phyloP scores from a whole-genome alignment of 2,797 vertebrate species.

The Melanotaenia pygmaea region DNA sequence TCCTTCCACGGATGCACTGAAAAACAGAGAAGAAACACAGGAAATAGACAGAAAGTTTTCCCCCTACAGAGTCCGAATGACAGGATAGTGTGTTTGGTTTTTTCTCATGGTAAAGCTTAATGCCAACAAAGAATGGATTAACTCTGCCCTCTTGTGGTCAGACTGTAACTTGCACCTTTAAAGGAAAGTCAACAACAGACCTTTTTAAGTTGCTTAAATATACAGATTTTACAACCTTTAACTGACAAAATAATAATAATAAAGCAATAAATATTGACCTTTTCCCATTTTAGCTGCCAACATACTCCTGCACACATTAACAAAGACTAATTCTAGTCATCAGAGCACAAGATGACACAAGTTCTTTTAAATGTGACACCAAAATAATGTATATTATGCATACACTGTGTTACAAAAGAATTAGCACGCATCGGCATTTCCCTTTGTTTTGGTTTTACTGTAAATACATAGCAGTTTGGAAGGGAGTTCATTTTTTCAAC shows the following conservation, averaged over 20 bases:
- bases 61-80: not conserved
- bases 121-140: constrained; percentile 14
- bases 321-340: not conserved
- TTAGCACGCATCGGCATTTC: no score
- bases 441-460: no score
- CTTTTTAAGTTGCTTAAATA: not conserved
- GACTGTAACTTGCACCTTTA: not conserved
- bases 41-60: not conserved
- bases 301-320: not conserved
- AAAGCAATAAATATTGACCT: no score
- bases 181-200: not conserved
- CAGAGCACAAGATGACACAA: no score
- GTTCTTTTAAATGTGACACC: no score
- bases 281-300: not conserved
- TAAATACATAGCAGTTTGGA: no score
- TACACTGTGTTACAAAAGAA: no score
- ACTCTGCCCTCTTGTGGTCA: constrained; percentile 66
- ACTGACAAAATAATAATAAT: not conserved
- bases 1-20: constrained; percentile 94
- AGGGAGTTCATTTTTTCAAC: no score
- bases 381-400: no score
- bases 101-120: not conserved
- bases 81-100: not conserved
- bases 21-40: not conserved
- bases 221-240: not conserved